Evolutionary conservation across 2,888 invertebrate genomes (phyloP).

Genomic region (Eupelmus urozonus): DNA sequence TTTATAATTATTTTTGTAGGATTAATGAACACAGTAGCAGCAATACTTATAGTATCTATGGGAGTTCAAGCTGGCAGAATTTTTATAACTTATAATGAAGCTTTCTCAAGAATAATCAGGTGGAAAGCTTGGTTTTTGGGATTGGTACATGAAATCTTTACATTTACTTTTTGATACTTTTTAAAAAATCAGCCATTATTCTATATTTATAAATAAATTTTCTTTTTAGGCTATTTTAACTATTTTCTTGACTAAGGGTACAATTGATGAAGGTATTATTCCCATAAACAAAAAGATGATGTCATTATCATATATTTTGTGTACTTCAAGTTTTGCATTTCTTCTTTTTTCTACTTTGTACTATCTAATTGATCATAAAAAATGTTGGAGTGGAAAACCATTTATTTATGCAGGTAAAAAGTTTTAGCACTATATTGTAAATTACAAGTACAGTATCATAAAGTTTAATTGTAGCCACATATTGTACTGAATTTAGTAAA

Average conservation of each 20-base stretch:
- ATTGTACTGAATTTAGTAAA: neutral
- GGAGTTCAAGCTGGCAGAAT: constrained; percentile 89
- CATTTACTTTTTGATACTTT: constrained; percentile 10
- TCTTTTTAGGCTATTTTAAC: constrained; percentile 80
- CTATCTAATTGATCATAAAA: constrained; percentile 84
- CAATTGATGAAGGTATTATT: constrained; percentile 85
- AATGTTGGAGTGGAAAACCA: constrained; percentile 87
- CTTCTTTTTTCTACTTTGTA: constrained; percentile 84
- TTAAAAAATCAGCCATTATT: neutral
- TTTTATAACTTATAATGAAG: constrained; percentile 83
- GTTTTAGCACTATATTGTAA: neutral
- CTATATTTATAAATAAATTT: constrained; percentile 17
- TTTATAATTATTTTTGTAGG: constrained; percentile 68
- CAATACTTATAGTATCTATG: constrained; percentile 83
- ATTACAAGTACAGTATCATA: neutral
- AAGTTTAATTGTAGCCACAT: neutral
- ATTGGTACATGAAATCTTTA: constrained; percentile 72
- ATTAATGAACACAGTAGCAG: constrained; percentile 84
- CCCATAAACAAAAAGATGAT: constrained; percentile 93
- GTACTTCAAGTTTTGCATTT: constrained; percentile 84
- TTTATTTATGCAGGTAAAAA: constrained; percentile 84
- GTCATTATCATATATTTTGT: constrained; percentile 88
- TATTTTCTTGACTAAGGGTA: constrained; percentile 83
- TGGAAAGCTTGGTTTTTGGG: constrained; percentile 81
- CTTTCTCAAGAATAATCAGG: constrained; percentile 78